Base-by-base conservation (phyloP, 53 echinoderm and acorn worm genomes). In the Holothuria scabra region DNA sequence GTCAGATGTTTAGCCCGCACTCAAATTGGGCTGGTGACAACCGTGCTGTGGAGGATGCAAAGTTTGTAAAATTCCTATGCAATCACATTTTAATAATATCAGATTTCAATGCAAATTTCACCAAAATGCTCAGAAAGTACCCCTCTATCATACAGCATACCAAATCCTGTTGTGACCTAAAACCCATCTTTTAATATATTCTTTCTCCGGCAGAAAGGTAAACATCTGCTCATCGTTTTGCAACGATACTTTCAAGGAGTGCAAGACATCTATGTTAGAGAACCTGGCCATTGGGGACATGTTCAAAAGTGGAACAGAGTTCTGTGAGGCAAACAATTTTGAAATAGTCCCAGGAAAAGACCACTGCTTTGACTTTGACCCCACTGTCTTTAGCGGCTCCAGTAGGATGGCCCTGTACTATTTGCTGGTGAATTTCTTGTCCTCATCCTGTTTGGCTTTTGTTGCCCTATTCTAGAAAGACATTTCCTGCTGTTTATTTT, bases 281-380 rank as follows among this genome's bases (percentile, higher is more conserved):
- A 84, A 85, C 78, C 63, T 60, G 66, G 60, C 92, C 14, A 83
- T 97, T 4, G 90, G 93, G 38, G 76, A 92, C 21, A 83, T 67
- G 65, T 97, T 81, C 56, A 63, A 76, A 0, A 74, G 80, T 19
- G 94, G 94, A 4, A 68, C 72, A 13, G 75, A 91, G 48, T 97
- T 94, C 57, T 96, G 97, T 67, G 66, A 84, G 60, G 97, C 93
- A 28, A 92, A 97, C 83, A 91, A 85, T 34, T 97, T 97, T 74
- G 84, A 97, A 28, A 90, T 97, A 2, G 89, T 97, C 13, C 88
- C 85, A 8, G 92, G 94, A 0, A 69, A 76, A 18, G 94, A 94
- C 26, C 71, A 88, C 61, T 97, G 97, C 69, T 97, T 97, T 66
- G 88, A 88, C 86, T 97, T 93, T 87, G 97, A 97, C 83, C 88